These are phyloP conservation scores for Carcina quercana DNA, from an alignment of 2,888 invertebrate genomes.

Conservation along the genomic window DNA sequence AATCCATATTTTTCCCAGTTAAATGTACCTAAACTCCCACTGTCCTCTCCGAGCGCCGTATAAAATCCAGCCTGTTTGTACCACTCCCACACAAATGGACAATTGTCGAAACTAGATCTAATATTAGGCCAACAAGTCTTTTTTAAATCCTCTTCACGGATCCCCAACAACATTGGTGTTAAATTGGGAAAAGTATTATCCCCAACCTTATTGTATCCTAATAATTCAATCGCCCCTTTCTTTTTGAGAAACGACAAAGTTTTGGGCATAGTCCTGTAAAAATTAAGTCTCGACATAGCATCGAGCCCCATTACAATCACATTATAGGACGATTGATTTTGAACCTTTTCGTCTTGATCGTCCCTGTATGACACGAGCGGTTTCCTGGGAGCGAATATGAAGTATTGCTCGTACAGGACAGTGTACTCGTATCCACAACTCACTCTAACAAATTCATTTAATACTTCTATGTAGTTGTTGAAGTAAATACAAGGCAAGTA, in stretches of 20 bases:
- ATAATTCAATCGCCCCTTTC: conserved; percentile 82
- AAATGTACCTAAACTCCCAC: conserved; percentile 84
- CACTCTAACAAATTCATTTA: conserved; percentile 80
- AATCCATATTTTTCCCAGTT: conserved; percentile 88
- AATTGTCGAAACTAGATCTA: conserved; percentile 80
- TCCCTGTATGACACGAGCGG: conserved; percentile 16
- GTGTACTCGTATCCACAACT: conserved; percentile 68
- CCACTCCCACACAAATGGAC: conserved; percentile 89
- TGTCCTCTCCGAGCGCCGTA: conserved; percentile 90
- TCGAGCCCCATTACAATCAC: conserved; percentile 89
- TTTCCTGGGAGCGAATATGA: conserved; percentile 75
- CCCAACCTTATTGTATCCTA: conserved; percentile 94
- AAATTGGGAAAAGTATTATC: conserved; percentile 96
- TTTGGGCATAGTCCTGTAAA: conserved; percentile 87
- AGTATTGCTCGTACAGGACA: conserved; percentile 79
- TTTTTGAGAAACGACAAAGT: conserved; percentile 77
- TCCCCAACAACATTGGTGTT: conserved; percentile 85
- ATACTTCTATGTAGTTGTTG: conserved; percentile 46
- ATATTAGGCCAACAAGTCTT: conserved; percentile 77
- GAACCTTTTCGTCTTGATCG: conserved; percentile 11
- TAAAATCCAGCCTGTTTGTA: conserved; percentile 82
- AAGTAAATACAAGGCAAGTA: conserved; percentile 69
- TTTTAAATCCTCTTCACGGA: conserved; percentile 77
- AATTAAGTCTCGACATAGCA: conserved; percentile 89
- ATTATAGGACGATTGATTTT: conserved; percentile 65